Evolutionary conservation across 2,888 invertebrate species (phyloP), one percentile per base, ranked within the genome.

Genomic region (Hedya salicella): DNA sequence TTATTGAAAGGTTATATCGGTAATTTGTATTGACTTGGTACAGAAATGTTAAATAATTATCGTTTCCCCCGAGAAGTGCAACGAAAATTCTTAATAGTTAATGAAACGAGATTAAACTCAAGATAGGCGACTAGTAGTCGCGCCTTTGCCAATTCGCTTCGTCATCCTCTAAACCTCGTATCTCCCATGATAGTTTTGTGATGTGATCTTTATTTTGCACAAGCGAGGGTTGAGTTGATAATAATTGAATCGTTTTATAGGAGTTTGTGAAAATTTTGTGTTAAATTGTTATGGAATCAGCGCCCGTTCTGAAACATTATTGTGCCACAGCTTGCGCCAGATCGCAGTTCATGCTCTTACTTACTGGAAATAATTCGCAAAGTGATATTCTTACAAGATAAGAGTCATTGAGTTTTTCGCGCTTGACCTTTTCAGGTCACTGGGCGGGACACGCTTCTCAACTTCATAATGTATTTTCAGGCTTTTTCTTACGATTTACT

Each of bases 81-180:
- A 21, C 39, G 39, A 32, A 60, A 62, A 63, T 48, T 56, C 30
- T 6, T 49, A 32, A 50, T 49, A 42, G 19, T 64, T 39, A 63
- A 63, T 56, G 48, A 49, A 49, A 42, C 49, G 19, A 17, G 42
- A 57, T 63, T 64, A 50, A 64, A 64, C 14, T 57, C 49, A 19
- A 32, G 30, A 64, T 64, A 57, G 64, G 64, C 57, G 64, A 42
- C 57, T 32, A 49, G 57, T 48, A 50, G 49, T 42, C 64, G 64
- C 64, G 62, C 64, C 56, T 57, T 32, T 49, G 64, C 49, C 64
- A 57, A 64, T 52, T 52, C 36, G 8, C 52, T 13, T n/a, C 11
- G 0, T 52, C 36, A 52, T 16, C 36, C 17, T 32, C 2, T 6
- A 52, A 52, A 36, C 14, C 30, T 49, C 49, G 30, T 25, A 49